Evolutionary conservation across 2,113 vertebrate species (phyloP).

Genomic region (Tyrannus savana): DNA sequence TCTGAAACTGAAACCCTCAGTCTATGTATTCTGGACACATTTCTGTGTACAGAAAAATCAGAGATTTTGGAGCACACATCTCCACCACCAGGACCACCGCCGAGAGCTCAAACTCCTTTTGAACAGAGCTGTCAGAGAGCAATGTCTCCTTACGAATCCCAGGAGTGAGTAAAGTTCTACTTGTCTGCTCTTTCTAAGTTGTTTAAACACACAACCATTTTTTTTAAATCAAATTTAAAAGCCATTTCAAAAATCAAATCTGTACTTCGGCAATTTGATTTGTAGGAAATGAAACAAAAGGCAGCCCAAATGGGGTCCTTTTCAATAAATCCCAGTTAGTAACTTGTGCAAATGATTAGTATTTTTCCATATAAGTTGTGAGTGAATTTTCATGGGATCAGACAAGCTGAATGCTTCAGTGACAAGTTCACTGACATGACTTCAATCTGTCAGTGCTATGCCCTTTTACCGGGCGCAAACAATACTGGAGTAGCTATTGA

Average conservation of each 20-base stretch:
- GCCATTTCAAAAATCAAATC: conserved; percentile 67
- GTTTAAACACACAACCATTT: conserved; percentile 23
- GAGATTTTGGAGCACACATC: neutral
- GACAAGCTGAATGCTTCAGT: neutral
- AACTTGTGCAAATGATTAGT: neutral
- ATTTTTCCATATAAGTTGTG: neutral
- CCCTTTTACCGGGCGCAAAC: neutral
- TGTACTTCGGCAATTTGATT: conserved; percentile 24
- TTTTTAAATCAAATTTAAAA: conserved; percentile 56
- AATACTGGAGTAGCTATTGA: neutral
- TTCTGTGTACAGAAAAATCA: neutral
- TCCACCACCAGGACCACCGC: neutral
- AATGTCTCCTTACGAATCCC: neutral
- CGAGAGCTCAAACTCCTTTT: neutral
- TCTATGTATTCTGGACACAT: neutral
- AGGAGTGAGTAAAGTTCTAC: neutral
- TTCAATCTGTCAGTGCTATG: neutral
- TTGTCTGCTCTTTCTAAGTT: conserved; percentile 12
- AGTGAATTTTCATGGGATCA: neutral
- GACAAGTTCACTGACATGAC: neutral
- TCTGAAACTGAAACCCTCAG: neutral
- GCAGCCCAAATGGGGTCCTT: neutral
- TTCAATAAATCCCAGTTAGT: conserved; percentile 35
- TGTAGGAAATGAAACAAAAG: conserved; percentile 45
- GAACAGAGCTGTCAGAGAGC: neutral